Conservation (phyloP, 1,140 invertebrate species). For the Aphelinus atriplicis region DNA sequence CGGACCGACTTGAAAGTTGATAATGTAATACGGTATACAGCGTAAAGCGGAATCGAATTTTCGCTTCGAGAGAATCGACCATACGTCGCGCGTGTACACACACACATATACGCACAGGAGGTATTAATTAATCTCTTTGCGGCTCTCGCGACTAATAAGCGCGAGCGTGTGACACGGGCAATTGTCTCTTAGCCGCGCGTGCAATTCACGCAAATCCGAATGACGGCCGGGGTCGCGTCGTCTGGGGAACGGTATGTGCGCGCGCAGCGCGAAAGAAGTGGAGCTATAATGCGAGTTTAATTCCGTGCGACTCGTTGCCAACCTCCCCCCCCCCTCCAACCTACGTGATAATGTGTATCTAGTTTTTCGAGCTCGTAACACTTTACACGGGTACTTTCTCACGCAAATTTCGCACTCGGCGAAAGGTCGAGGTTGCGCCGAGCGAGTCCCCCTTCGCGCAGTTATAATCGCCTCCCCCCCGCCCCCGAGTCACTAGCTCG, state of each 20-base stretch:
- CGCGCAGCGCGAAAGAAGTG: background rate
- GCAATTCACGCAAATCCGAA: background rate
- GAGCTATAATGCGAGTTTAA: constrained; percentile 29
- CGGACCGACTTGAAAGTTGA: no score
- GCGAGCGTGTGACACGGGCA: background rate
- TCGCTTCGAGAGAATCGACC: no score
- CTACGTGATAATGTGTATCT: constrained; percentile 2
- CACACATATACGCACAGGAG: no score
- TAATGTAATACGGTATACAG: no score
- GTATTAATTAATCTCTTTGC: background rate
- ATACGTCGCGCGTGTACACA: no score
- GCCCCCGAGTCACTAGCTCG: no score
- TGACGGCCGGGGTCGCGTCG: no score
- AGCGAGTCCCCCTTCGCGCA: background rate
- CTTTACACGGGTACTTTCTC: constrained; percentile 26
- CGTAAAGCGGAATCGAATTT: no score
- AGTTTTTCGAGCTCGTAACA: constrained; percentile 27
- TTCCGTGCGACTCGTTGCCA: constrained; percentile 5
- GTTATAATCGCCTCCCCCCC: constrained; percentile 12
- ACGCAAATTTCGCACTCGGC: constrained; percentile 18
- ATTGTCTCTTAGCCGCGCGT: background rate
- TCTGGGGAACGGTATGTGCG: background rate
- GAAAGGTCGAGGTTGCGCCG: constrained; percentile 24
- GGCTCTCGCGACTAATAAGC: background rate
- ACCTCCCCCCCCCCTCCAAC: no score